Conservation (phyloP, 2,797 vertebrate species). For the Hippopotamyrus pictus region DNA sequence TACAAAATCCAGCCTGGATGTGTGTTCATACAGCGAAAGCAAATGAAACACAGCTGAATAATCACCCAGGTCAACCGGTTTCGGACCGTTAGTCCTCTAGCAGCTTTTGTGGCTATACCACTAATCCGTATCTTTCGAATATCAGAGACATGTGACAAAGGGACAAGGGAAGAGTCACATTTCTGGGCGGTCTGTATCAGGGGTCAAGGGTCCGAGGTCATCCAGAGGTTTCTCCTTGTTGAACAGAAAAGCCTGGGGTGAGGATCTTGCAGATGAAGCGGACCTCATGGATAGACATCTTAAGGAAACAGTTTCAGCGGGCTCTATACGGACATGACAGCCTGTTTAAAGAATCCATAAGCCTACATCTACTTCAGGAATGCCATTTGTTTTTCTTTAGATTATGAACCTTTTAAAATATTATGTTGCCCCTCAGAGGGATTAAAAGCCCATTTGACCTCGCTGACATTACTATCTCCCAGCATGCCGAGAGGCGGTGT, state of each 20-base stretch:
- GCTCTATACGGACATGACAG: not conserved
- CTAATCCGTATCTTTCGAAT: not conserved
- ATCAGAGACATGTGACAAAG: not conserved
- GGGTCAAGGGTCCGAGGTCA: not conserved
- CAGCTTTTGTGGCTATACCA: not conserved
- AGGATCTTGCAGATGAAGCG: not conserved
- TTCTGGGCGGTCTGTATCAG: not conserved
- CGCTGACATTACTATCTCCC: constrained; percentile 17
- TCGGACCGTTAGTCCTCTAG: not conserved
- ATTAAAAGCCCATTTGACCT: constrained; percentile 31
- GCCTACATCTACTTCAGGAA: not conserved
- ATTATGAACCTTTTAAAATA: constrained; percentile 45
- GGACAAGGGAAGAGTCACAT: not conserved
- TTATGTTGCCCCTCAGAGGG: constrained; percentile 27
- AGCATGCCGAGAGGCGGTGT: not conserved
- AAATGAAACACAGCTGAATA: not conserved
- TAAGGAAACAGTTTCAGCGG: constrained; percentile 1
- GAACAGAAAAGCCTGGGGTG: not conserved
- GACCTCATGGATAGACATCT: not conserved
- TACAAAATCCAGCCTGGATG: not conserved
- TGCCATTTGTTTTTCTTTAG: constrained; percentile 38
- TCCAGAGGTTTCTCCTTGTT: not conserved
- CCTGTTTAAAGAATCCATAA: constrained; percentile 1
- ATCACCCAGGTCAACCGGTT: not conserved
- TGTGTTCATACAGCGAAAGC: not conserved